phyloP scores from a whole-genome alignment of 2,113 vertebrate species.

The Podarcis raffonei region DNA sequence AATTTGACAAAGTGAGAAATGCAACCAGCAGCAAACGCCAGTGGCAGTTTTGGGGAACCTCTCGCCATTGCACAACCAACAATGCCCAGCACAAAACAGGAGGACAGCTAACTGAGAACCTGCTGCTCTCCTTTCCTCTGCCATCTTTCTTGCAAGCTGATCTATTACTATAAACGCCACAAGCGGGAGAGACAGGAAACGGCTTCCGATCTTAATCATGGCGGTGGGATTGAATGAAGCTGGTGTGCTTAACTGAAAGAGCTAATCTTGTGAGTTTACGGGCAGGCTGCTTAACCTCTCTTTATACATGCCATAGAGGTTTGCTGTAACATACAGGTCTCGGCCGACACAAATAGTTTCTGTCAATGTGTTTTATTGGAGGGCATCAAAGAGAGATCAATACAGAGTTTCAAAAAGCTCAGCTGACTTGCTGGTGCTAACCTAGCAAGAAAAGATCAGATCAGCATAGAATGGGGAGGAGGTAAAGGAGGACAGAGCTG shows the following conservation, averaged over 20 bases:
- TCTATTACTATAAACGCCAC: background rate
- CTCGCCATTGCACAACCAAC: background rate
- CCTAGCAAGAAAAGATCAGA: constrained; percentile 18
- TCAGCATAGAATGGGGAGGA: too few relatives aligned
- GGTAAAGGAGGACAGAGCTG: background rate
- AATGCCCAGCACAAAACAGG: background rate
- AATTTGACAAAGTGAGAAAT: background rate
- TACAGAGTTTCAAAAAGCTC: constrained; percentile 25
- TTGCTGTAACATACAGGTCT: constrained; percentile 35
- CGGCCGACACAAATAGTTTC: constrained; percentile 30
- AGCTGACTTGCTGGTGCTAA: background rate
- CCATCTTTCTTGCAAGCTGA: background rate
- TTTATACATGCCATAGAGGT: background rate
- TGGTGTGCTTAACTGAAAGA: background rate
- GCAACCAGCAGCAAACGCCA: too few relatives aligned
- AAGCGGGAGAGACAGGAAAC: constrained; percentile 21
- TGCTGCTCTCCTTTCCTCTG: background rate
- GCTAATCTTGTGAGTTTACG: background rate
- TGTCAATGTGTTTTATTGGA: constrained; percentile 55
- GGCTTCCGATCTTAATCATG: accelerated
- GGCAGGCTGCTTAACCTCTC: constrained; percentile 21
- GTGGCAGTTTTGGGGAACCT: background rate
- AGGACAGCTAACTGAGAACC: background rate
- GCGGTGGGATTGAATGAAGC: background rate
- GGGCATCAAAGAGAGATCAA: constrained; percentile 49